Base-by-base conservation (phyloP, 2,888 invertebrate species). In the Idaea biselata region DNA sequence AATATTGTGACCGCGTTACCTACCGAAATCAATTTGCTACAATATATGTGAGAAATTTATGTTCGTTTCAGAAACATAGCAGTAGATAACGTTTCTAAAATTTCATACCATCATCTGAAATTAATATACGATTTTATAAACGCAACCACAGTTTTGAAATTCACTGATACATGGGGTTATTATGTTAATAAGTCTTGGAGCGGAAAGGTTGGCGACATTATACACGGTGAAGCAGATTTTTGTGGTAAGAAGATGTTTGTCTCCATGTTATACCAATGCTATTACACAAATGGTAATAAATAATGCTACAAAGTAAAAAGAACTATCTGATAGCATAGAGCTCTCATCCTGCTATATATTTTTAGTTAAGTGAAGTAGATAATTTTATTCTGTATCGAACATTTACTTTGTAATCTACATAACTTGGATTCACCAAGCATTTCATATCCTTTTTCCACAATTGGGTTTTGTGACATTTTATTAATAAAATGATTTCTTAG, bases 131-230 rank as follows among this genome's bases (percentile, higher is more conserved):
- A 81, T 54, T 90, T 84, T 58, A 68, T 88, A 60, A 89, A 89
- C 64, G 87, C 87, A 0, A 79, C 84, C 0, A 68, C 67, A 56
- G 58, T 61, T 0, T 55, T 78, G 0, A 63, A 80, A 0, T 86
- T 79, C 57, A 75, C 79, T 14, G 72, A 83, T 0, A 80, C 77
- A 4, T 90, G 88, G 88, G 89, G 89, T 0, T 85, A 86, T 60
- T 68, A 68, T 1, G 73, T 68, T 1, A 89, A 91, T 63, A 85
- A 86, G 5, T 73, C 80, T 3, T 87, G 81, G 78, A 84, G 77
- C 55, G 90, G 89, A 0, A 84, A 88, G 82, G 71, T 85, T 1
- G 86, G 86, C 0, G 76, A 83, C 53, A 60, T 90, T 18, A 65
- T 68, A 2, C 65, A 69, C 1, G 85, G 80, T 5, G 76, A 76